phyloP scores from a whole-genome alignment of 2,888 invertebrate species.

The Baccha elongata region DNA sequence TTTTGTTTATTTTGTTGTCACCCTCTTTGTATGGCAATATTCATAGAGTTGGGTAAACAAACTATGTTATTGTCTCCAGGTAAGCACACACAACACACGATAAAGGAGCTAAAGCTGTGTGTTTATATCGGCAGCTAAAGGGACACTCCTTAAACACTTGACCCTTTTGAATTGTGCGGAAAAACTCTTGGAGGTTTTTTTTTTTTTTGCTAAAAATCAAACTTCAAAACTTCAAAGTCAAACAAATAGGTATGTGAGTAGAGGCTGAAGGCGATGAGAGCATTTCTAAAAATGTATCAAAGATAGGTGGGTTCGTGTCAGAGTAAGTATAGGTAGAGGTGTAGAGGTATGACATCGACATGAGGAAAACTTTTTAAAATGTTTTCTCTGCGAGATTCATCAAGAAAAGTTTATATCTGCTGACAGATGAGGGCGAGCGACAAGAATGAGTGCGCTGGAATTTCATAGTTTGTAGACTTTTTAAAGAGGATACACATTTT shows the following conservation, averaged over 20 bases:
- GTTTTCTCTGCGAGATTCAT: constrained; percentile 30
- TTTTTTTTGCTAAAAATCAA: constrained; percentile 35
- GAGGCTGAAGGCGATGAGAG: constrained; percentile 9
- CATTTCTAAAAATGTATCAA: neutral
- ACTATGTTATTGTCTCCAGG: constrained; percentile 49
- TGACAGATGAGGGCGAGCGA: constrained; percentile 16
- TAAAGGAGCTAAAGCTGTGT: neutral
- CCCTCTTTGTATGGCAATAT: constrained; percentile 53
- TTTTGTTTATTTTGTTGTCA: constrained; percentile 60
- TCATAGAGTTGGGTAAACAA: constrained; percentile 56
- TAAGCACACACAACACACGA: constrained; percentile 26
- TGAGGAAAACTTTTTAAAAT: constrained; percentile 25
- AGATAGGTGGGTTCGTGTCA: neutral
- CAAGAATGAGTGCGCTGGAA: neutral
- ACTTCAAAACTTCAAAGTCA: constrained; percentile 54
- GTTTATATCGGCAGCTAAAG: neutral
- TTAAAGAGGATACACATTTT: too few relatives aligned
- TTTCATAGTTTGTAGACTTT: too few relatives aligned
- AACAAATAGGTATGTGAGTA: constrained; percentile 10
- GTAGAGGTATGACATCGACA: constrained; percentile 5
- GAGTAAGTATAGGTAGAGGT: constrained; percentile 1
- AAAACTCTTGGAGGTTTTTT: constrained; percentile 7
- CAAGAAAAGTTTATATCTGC: constrained; percentile 33
- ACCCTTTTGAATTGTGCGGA: constrained; percentile 35
- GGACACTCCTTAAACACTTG: constrained; percentile 49